Evolutionary conservation across 1,140 invertebrate genomes (phyloP).

Genomic region (Lepidurus apus): DNA sequence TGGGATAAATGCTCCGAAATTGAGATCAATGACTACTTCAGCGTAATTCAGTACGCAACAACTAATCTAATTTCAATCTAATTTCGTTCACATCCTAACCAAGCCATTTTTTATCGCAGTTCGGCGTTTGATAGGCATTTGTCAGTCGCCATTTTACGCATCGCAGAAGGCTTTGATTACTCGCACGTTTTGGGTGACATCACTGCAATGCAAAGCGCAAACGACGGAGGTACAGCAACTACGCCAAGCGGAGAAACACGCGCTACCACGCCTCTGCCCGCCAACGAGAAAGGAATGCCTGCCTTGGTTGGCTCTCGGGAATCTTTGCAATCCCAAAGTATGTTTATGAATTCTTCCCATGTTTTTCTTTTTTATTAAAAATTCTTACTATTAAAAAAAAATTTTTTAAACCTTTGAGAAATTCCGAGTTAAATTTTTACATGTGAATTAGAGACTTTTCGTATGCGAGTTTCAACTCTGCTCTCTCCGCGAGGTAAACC

Average conservation of each 20-base stretch:
- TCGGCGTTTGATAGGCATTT: conserved; percentile 86
- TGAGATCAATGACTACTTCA: conserved; percentile 51
- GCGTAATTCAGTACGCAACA: conserved; percentile 49
- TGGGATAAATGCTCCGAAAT: conserved; percentile 46
- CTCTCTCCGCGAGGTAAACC: background rate
- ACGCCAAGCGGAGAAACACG: conserved; percentile 12
- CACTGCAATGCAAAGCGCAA: conserved; percentile 27
- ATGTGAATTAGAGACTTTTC: conserved; percentile 1
- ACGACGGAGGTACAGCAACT: background rate
- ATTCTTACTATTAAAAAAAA: background rate
- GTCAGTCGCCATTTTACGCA: conserved; percentile 77
- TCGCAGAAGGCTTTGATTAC: conserved; percentile 74
- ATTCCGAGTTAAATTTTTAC: background rate
- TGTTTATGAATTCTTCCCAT: background rate
- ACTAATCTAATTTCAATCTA: background rate
- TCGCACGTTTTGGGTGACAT: conserved; percentile 47
- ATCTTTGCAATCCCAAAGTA: conserved; percentile 32
- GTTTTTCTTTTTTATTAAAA: too few relatives aligned
- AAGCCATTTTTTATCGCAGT: conserved; percentile 51
- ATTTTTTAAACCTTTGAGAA: too few relatives aligned
- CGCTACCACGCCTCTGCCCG: background rate
- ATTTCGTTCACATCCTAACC: background rate
- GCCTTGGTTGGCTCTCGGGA: conserved; percentile 24
- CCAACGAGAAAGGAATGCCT: background rate
- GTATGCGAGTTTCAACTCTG: background rate